Evolutionary conservation across 2,113 vertebrate species (phyloP).

Genomic region (Mustela nigripes): DNA sequence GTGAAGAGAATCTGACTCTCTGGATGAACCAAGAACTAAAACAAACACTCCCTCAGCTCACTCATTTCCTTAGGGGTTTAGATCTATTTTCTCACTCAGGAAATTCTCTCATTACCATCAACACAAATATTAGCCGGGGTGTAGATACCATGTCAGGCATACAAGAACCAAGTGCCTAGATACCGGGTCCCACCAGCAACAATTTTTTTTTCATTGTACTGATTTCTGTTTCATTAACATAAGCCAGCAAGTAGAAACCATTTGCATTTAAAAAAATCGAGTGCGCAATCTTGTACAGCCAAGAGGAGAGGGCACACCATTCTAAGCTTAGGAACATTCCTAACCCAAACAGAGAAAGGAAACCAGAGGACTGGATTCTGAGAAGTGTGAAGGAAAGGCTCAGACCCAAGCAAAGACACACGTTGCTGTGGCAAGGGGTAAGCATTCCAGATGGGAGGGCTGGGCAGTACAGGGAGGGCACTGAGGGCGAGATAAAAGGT

Average conservation of each 20-base stretch:
- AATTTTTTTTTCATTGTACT: neutral
- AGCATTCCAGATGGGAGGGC: neutral
- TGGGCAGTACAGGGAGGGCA: neutral
- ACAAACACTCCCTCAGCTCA: neutral
- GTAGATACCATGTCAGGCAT: neutral
- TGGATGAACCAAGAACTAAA: neutral
- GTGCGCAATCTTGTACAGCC: neutral
- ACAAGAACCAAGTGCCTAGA: neutral
- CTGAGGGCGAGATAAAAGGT: neutral
- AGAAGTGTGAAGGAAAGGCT: neutral
- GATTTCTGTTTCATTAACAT: neutral
- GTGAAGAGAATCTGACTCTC: neutral
- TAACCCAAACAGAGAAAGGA: neutral
- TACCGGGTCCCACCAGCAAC: neutral
- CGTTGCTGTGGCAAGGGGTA: neutral
- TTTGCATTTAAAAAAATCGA: neutral
- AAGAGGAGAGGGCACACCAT: neutral
- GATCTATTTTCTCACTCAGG: neutral
- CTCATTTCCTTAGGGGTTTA: neutral
- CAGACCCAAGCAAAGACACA: neutral
- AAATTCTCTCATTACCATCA: neutral
- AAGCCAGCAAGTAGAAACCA: constrained; percentile 19
- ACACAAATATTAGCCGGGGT: neutral
- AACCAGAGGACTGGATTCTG: neutral
- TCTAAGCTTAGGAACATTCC: neutral